A percentile compares a stretch with the other conserved stretches of the same genome.
phyloP scores from a whole-genome alignment of 2,113 vertebrate genomes.

The Sus scrofa region DNA sequence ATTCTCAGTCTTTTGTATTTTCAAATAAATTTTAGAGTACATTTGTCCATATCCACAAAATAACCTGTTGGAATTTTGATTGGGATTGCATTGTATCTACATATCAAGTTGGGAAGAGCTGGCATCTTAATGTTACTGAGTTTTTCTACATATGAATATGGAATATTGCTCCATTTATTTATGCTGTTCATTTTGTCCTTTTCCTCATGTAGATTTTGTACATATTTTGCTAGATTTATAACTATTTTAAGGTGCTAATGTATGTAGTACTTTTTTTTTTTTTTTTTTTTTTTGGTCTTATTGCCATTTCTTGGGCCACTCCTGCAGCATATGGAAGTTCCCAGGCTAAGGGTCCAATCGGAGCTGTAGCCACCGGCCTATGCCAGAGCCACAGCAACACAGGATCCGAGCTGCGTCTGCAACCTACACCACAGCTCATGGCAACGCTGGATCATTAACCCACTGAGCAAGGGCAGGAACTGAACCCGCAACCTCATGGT shows the following conservation, averaged over 20 bases:
- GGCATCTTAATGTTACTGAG: neutral
- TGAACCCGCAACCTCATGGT: too few species aligned
- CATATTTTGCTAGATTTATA: neutral
- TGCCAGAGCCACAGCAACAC: too few species aligned
- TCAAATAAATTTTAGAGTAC: neutral
- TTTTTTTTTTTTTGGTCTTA: too few species aligned
- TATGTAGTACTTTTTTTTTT: too few species aligned
- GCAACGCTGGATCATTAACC: too few species aligned
- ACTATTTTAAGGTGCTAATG: neutral
- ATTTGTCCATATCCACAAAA: neutral
- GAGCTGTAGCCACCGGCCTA: too few species aligned
- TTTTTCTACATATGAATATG: neutral
- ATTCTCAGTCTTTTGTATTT: neutral
- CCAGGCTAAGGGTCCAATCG: too few species aligned
- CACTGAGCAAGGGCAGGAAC: too few species aligned
- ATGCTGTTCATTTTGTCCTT: neutral
- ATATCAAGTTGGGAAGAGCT: neutral
- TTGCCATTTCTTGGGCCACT: too few species aligned
- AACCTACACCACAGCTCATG: too few species aligned
- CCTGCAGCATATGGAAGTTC: too few species aligned
- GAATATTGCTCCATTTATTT: neutral
- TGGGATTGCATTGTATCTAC: neutral
- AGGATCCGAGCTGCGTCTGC: too few species aligned
- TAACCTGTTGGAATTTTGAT: neutral
- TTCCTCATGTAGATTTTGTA: neutral